These are phyloP conservation scores for Pipra filicauda DNA, from an alignment of 2,113 vertebrate genomes.

Conservation along the genomic window DNA sequence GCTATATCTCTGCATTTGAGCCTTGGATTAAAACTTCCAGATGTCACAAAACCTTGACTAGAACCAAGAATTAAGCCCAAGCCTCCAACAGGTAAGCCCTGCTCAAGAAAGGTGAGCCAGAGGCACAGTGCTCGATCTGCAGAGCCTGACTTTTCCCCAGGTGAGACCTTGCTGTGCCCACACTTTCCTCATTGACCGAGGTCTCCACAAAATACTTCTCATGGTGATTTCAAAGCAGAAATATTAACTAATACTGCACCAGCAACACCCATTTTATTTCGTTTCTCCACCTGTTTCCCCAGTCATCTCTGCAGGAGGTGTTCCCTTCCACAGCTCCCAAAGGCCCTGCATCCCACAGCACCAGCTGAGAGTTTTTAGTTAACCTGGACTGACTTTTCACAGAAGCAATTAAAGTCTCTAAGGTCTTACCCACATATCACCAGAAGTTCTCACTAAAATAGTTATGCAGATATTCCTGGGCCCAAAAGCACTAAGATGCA, in stretches of 20 bases:
- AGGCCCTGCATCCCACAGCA: neutral
- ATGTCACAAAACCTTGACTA: neutral
- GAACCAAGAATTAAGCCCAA: neutral
- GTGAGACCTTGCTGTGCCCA: neutral
- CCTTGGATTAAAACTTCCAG: neutral
- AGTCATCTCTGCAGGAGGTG: neutral
- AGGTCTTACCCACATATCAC: constrained; percentile 51
- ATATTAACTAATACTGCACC: neutral
- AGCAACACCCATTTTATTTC: neutral
- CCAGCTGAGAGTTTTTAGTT: constrained; percentile 31
- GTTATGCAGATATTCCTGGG: constrained; percentile 57
- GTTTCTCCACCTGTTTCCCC: neutral
- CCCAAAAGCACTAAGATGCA: constrained; percentile 60
- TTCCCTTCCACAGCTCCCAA: neutral
- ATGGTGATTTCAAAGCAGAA: neutral
- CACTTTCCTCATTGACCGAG: neutral
- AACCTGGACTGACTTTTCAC: constrained; percentile 56
- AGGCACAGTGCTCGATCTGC: neutral
- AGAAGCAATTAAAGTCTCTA: constrained; percentile 63
- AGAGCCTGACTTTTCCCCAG: fast-evolving
- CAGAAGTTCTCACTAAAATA: constrained; percentile 60
- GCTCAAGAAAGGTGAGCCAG: neutral
- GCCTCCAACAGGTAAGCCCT: neutral
- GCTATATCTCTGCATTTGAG: neutral
- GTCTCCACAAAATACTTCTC: neutral